Evolutionary conservation across 1,140 invertebrate genomes (phyloP), one percentile per base, ranked within the genome.

Genomic region (Brachionus plicatilis): DNA sequence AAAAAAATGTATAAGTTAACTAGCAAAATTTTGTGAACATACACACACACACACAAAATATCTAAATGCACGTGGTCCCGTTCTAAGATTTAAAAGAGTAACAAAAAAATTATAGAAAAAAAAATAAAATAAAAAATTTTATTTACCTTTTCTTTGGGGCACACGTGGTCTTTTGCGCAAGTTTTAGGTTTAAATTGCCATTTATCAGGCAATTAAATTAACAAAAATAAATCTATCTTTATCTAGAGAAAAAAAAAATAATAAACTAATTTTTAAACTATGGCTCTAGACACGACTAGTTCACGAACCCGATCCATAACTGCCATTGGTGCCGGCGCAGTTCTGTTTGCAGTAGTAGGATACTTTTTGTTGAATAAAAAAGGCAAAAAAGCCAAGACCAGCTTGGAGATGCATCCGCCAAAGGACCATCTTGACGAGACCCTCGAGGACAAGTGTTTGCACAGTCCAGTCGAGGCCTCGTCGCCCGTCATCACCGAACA

Each of bases 251-350:
- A 45, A 43, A 76, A 27, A 33, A 24, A 24, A 50, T 37, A 76
- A 29, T 47, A 78, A 50, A n/a, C 45, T 43, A 78, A 50, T 43
- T 50, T 78, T 78, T 78, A 29, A 78, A 70, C 66, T 78, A 82
- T 82, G 79, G 79, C 79, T 82, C 79, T 82, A 82, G 79, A 82
- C 79, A 65, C 43, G 20, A 76, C 43, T 27, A 76, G 65, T 82
- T 82, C 79, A 60, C 20, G 79, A 14, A 82, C 79, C 20, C 27
- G 79, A 43, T 60, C 79, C 56, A 60, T 82, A 24, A 65, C 79
- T 65, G 53, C 65, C 17, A 60, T 82, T 82, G 79, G 79, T 17
- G 79, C 79, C 60, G 79, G 79, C 17, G 79, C 79, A 43, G 79
- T 68, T 41, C 24, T 82, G 27, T 68, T 82, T 45, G 79, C 79